These are phyloP conservation scores for Hucho hucho DNA, from an alignment of 2,113 vertebrate species.

Conservation along the genomic window DNA sequence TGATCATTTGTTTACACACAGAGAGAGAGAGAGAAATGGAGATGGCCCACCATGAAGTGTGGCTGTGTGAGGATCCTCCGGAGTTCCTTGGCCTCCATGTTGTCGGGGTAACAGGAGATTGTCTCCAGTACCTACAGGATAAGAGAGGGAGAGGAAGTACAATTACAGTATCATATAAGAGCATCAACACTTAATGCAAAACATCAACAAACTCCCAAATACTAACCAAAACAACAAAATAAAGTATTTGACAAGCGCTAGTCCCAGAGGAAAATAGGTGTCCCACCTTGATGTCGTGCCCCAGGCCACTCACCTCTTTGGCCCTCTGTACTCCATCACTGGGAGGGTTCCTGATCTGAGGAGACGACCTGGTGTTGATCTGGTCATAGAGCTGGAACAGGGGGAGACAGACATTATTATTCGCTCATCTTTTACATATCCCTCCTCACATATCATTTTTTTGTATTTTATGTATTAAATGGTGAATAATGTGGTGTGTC, in stretches of 20 bases:
- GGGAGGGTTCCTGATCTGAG: constrained; percentile 96
- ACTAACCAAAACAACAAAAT: too few species aligned
- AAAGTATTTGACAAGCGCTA: too few species aligned
- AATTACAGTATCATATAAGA: too few species aligned
- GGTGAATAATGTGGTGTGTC: background rate
- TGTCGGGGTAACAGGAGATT: constrained; percentile 95
- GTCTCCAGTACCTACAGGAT: constrained; percentile 89
- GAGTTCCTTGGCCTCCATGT: constrained; percentile 93
- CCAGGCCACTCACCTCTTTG: constrained; percentile 88
- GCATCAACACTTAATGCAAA: too few species aligned
- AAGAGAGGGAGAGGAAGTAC: background rate
- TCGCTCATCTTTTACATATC: too few species aligned
- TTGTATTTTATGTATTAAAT: too few species aligned
- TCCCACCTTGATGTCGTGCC: too few species aligned
- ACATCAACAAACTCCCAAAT: too few species aligned
- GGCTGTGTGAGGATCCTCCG: constrained; percentile 96
- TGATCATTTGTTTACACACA: too few species aligned
- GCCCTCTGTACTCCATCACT: constrained; percentile 98
- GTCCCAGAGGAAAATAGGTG: background rate
- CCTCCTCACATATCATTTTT: too few species aligned
- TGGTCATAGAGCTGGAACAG: constrained; percentile 92
- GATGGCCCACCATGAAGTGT: constrained; percentile 90
- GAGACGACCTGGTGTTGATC: constrained; percentile 98
- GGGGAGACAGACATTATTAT: background rate
- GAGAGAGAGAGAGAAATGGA: background rate